These are phyloP conservation scores for Mionectes macconnelli DNA, from an alignment of 2,113 vertebrate species.

Conservation along the genomic window DNA sequence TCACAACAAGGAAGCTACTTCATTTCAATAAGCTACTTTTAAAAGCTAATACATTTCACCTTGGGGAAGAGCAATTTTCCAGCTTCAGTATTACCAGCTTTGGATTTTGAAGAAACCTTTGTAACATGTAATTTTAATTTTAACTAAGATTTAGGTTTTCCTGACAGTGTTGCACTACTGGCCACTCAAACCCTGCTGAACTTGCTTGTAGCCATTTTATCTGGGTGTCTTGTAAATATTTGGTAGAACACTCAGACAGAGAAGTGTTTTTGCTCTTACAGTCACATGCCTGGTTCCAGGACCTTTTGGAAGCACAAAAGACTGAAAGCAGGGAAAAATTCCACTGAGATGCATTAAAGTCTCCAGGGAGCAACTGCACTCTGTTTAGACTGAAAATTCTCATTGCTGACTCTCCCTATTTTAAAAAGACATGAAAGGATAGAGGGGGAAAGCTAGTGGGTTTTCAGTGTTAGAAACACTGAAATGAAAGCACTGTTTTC, in stretches of 20 bases:
- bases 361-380: constrained; percentile 71
- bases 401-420: neutral
- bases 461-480: neutral
- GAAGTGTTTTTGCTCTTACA: constrained; percentile 36
- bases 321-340: constrained; percentile 77
- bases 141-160: neutral
- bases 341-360: constrained; percentile 70
- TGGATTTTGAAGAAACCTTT: constrained; percentile 14
- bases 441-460: neutral
- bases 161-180: neutral
- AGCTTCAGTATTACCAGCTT: neutral
- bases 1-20: constrained; percentile 58
- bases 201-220: constrained; percentile 53
- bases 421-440: neutral
- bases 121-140: neutral
- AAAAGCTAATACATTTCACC: constrained; percentile 16
- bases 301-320: constrained; percentile 75
- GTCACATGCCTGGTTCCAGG: constrained; percentile 65
- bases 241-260: constrained; percentile 30
- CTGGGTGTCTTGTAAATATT: constrained; percentile 59
- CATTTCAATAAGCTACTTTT: constrained; percentile 52
- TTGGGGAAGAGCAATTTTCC: constrained; percentile 2
- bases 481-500: neutral
- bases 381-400: constrained; percentile 62
- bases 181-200: constrained; percentile 40